Evolutionary conservation across 2,113 vertebrate species (phyloP), one percentile per base, ranked within the genome.

Genomic region (Anarrhichthys ocellatus): DNA sequence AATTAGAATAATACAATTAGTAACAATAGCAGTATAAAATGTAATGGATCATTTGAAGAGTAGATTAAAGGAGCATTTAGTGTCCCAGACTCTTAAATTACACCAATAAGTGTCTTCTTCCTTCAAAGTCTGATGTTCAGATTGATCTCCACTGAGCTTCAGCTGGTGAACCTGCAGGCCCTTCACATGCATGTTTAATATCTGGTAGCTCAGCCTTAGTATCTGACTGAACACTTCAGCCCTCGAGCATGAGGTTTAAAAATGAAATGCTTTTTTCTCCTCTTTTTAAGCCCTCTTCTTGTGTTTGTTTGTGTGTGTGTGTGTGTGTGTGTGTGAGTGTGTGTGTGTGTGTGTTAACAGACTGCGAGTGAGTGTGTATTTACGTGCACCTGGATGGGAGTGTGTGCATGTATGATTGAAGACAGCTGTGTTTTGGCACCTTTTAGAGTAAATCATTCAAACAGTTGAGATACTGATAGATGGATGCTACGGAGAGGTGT

Each of bases 171-270:
- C 73, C 85, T 84, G 54, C 69, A 85, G 88, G 86, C 82, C 83
- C 79, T 56, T 24, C 52, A 38, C 85, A 88, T 92, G 77, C 87
- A 91, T 88, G 79, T 90, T 88, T 89, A 66, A 92, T 89, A 84
- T 85, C 40, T 80, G 73, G 44, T 52, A 32, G 83, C 76, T 76
- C 82, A 76, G 79, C 69, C 44, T 73, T 24, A 14, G 68, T 80
- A 50, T 76, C 74, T 59, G 71, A 76, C 62, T 76, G 72, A 88
- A 77, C 75, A 74, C 50, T 69, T 22, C 9, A 68, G 73, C 70
- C 24, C 73, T 58, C 42, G 71, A 78, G 81, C 73, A 62, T 65
- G n/a, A 78, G 76, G 24, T 83, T 81, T 82, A 34, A 79, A 6
- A 71, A 36, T 82, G 34, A 70, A 81, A 71, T 75, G 11, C 15